Evolutionary conservation across 2,888 invertebrate genomes (phyloP).

Genomic region (Poecilobothrus nobilitatus): DNA sequence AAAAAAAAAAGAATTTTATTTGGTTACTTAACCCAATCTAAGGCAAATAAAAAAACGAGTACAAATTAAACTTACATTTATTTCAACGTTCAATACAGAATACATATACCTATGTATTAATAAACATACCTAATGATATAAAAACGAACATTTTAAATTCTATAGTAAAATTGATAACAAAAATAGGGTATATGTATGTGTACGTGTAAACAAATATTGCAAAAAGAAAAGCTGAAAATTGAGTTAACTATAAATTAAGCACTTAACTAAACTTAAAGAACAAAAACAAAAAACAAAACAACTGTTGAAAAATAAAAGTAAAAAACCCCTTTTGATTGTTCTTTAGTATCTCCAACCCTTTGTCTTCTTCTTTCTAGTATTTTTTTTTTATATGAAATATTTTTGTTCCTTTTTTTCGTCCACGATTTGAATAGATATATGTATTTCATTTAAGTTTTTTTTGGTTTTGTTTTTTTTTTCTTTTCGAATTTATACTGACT

Average conservation of each 20-base stretch:
- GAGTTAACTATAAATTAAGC: neutral
- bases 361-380: neutral
- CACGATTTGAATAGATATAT: neutral
- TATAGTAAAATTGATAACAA: too few relatives aligned
- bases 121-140: too few relatives aligned
- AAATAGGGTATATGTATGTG: neutral
- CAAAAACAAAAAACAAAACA: too few relatives aligned
- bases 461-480: neutral
- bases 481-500: neutral
- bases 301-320: too few relatives aligned
- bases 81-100: neutral
- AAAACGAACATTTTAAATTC: too few relatives aligned
- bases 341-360: neutral
- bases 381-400: neutral
- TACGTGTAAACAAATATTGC: neutral
- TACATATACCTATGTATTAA: too few relatives aligned
- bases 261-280: neutral
- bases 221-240: neutral
- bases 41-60: neutral
- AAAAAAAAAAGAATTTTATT: neutral
- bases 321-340: neutral
- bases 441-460: too few relatives aligned
- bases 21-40: conserved; percentile 1
- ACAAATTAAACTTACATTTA: neutral
- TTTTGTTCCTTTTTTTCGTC: neutral